Percentiles rank a stretch among this genome's conserved stretches.
phyloP scores from a whole-genome alignment of 2,888 invertebrate species.

The Malthinus seriepunctatus region DNA sequence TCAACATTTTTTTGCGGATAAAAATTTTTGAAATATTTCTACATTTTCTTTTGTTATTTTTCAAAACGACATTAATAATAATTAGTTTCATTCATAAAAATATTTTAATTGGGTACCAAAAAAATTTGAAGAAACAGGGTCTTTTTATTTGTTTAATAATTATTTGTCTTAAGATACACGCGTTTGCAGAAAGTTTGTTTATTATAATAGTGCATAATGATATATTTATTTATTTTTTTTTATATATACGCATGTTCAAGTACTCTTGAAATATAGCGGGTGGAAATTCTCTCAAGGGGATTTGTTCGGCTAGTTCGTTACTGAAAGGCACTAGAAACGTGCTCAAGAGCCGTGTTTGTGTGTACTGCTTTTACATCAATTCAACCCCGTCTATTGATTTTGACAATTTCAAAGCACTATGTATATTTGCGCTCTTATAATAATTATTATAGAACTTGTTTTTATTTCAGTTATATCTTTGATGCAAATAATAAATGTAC shows the following conservation, averaged over 20 bases:
- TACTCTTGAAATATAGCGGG: slow-evolving; percentile 27
- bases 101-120: slow-evolving; percentile 14
- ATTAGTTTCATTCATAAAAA: slow-evolving; percentile 22
- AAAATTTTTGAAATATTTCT: slow-evolving; percentile 15
- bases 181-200: not conserved
- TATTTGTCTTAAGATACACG: not conserved
- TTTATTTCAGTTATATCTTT: slow-evolving; percentile 3
- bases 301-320: slow-evolving; percentile 23
- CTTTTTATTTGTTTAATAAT: not conserved
- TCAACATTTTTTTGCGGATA: slow-evolving; percentile 8
- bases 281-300: slow-evolving; percentile 28
- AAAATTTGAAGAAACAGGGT: not conserved
- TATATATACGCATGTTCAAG: slow-evolving; percentile 19
- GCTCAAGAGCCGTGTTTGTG: slow-evolving; percentile 38
- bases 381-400: slow-evolving; percentile 32
- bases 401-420: slow-evolving; percentile 30
- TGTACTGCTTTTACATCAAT: slow-evolving; percentile 33
- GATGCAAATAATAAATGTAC: slow-evolving; percentile 1
- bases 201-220: slow-evolving; percentile 10
- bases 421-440: slow-evolving; percentile 14
- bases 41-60: not conserved
- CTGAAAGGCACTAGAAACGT: slow-evolving; percentile 38
- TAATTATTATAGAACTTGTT: slow-evolving; percentile 1
- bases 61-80: slow-evolving; percentile 13
- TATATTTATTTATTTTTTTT: slow-evolving; percentile 28